phyloP scores from a whole-genome alignment of 2,113 vertebrate species.

The Chionis minor region DNA sequence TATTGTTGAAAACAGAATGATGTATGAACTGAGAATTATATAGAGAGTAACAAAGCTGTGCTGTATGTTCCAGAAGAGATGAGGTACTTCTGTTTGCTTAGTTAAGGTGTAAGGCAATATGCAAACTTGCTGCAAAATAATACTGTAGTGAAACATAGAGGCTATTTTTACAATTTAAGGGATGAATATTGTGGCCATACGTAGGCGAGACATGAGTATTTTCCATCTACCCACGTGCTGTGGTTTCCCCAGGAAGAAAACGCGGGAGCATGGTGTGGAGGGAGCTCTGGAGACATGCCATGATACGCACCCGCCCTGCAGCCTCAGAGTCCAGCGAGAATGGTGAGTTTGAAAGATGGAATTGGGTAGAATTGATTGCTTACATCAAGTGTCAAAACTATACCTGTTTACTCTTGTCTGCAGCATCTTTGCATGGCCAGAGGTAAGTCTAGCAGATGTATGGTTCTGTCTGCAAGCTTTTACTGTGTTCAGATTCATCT shows the following conservation, averaged over 20 bases:
- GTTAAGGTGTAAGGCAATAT: background rate
- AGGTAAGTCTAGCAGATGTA: background rate
- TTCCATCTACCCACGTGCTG: background rate
- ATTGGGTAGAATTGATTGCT: background rate
- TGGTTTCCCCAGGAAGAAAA: background rate
- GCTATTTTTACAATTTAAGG: background rate
- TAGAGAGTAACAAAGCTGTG: background rate
- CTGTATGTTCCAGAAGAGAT: background rate
- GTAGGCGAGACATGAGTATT: background rate
- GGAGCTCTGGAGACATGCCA: background rate
- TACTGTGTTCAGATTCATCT: background rate
- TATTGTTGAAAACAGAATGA: background rate
- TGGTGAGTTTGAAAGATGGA: background rate
- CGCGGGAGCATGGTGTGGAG: background rate
- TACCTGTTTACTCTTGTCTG: background rate
- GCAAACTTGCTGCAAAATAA: background rate
- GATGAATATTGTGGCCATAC: background rate
- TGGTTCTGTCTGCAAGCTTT: background rate
- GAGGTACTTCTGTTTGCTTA: background rate
- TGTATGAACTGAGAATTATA: background rate
- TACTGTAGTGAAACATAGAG: background rate
- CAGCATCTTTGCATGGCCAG: background rate
- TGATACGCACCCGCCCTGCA: background rate
- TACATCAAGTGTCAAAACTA: background rate
- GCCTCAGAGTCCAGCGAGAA: rapidly evolving